Evolutionary conservation across 2,113 vertebrate species (phyloP), one percentile per base, ranked within the genome.

Genomic region (Phalacrocorax brasilianus): DNA sequence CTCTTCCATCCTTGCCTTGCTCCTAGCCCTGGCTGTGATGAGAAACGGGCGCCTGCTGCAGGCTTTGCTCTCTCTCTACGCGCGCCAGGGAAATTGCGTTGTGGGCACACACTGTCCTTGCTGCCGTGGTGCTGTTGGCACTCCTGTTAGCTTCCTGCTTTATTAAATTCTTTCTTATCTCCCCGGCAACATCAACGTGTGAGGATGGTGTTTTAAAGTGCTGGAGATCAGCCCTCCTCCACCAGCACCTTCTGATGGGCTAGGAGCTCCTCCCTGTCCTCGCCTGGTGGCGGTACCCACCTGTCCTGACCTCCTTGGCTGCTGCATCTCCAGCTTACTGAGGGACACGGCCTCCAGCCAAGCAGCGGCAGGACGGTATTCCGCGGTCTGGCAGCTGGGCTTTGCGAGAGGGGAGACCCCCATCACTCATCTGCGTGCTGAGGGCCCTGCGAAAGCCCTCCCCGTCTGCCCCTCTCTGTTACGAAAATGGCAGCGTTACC

Each of bases 351-450:
- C n/a, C 53, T 53, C 13, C 72, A 38, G 44, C 47, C 52, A 6
- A 23, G 70, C 58, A 21, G 68, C 0, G 0, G 15, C 28, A 23
- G 70, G 84, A 15, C 50, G 9, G 11, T 4, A 7, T 5, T 11
- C 20, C 77, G 16, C 1, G 2, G 62, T 38, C 42, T 13, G 42
- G 35, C 42, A 70, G 3, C 8, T 6, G 3, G 16, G 42, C 70
- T 58, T 14, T 23, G 71, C 8, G 49, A 38, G 33, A 65, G 19
- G 10, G 9, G 59, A 8, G 14, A 23, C 42, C 14, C 56, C 2
- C 2, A 6, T 10, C 19, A 0, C 18, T 11, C 38, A 2, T 33
- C 50, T 24, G 10, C 2, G 40, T 14, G 30, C 70, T 32, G 59
- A 26, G 20, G 52, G 72, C 20, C 44, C 3, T 5, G 3, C 58